These are phyloP conservation scores for Pelagia noctiluca DNA, from an alignment of 30 jellyfish, hydroid and myxozoan species.

Conservation along the genomic window DNA sequence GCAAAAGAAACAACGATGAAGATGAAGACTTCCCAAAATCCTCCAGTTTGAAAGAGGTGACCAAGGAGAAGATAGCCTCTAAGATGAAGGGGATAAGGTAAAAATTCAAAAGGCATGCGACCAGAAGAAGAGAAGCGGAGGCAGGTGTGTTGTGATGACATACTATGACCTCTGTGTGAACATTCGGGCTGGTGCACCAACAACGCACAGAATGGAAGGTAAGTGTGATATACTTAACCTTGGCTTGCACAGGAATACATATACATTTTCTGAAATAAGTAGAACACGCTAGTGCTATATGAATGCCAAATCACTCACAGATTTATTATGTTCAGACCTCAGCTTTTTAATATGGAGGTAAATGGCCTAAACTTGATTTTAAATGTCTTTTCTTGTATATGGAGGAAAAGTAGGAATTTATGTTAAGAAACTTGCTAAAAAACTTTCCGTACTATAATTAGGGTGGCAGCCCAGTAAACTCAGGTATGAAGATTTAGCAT, in stretches of 20 bases:
- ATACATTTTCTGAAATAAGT: background rate
- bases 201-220: background rate
- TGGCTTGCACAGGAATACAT: background rate
- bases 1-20: background rate
- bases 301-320: too few relatives aligned
- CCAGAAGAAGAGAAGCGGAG: slow-evolving; percentile 1
- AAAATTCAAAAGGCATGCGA: background rate
- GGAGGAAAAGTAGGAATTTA: too few relatives aligned
- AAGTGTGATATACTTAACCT: background rate
- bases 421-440: too few relatives aligned
- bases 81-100: background rate
- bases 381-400: too few relatives aligned
- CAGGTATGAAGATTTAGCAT: too few relatives aligned
- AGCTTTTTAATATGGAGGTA: too few relatives aligned
- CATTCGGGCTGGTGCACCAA: background rate
- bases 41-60: slow-evolving; percentile 3
- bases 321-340: too few relatives aligned
- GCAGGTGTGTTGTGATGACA: background rate
- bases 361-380: too few relatives aligned
- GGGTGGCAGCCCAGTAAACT: too few relatives aligned
- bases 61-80: background rate
- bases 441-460: too few relatives aligned
- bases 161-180: background rate
- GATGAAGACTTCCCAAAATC: background rate
- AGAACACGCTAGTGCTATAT: background rate